phyloP scores from a whole-genome alignment of 2,888 invertebrate species.

The Gymnosoma rotundatum region DNA sequence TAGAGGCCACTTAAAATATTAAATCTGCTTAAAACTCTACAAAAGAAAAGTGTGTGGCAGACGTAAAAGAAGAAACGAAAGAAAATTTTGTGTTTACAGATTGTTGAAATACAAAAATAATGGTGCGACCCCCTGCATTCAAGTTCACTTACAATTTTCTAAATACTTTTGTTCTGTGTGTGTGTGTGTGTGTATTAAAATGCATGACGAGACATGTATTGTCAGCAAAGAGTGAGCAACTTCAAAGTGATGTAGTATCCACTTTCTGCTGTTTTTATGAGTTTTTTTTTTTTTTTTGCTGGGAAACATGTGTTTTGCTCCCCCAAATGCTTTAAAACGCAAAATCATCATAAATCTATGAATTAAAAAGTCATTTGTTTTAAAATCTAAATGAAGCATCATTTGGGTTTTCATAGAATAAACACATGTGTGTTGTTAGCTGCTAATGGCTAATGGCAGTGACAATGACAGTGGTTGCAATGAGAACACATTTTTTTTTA shows the following conservation, averaged over 20 bases:
- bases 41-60: not conserved
- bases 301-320: constrained; percentile 45
- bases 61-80: not conserved
- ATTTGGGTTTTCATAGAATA: not conserved
- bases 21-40: constrained; percentile 26
- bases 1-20: constrained; percentile 32
- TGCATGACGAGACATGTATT: not conserved
- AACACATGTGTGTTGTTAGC: constrained; percentile 13
- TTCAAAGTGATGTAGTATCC: constrained; percentile 4
- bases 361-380: constrained; percentile 67
- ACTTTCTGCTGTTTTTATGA: not conserved
- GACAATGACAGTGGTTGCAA: constrained; percentile 38
- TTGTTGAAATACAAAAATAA: constrained; percentile 20
- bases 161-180: not conserved
- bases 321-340: constrained; percentile 13
- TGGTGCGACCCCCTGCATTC: constrained; percentile 34
- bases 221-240: not conserved
- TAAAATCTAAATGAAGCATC: constrained; percentile 63
- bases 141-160: not conserved
- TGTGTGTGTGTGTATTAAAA: not conserved
- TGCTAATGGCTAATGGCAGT: constrained; percentile 19
- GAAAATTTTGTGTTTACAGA: not conserved
- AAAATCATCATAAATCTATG: constrained; percentile 64
- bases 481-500: not conserved
- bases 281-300: not conserved